Conservation (phyloP, 2,113 vertebrate genomes). For the Chlamydotis undulata region DNA sequence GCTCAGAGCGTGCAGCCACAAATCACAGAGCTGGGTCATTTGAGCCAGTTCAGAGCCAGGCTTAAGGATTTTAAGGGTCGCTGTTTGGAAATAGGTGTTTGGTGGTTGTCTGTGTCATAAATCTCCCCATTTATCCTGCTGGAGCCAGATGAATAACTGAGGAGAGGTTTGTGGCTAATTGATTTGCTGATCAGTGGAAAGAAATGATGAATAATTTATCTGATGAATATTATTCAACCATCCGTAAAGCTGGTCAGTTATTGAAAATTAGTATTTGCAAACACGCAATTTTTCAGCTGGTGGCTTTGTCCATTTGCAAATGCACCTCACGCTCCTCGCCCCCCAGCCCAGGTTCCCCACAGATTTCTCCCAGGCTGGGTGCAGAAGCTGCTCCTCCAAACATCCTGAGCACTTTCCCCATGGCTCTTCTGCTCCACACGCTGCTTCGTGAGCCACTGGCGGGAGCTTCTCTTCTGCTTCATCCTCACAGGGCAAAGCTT, state of each 20-base stretch:
- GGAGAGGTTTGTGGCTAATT: constrained; percentile 60
- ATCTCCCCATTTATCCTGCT: constrained; percentile 12
- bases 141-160: constrained; percentile 25
- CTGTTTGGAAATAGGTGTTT: neutral
- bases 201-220: constrained; percentile 61
- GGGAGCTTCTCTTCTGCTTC: neutral
- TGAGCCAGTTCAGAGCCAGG: neutral
- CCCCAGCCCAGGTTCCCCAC: accelerated
- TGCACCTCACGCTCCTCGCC: neutral
- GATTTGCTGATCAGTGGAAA: constrained; percentile 59
- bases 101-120: constrained; percentile 7
- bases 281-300: neutral
- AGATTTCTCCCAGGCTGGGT: accelerated
- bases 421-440: neutral
- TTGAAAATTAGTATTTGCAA: constrained; percentile 44
- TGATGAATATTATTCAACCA: constrained; percentile 10
- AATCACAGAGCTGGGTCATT: neutral
- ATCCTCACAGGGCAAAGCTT: neutral
- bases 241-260: constrained; percentile 36
- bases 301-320: neutral
- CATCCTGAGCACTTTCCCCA: neutral
- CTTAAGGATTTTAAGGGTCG: neutral
- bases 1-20: neutral
- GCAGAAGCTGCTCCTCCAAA: neutral
- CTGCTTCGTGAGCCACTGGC: accelerated